These are phyloP conservation scores for Latrodectus geometricus DNA, from an alignment of 1,140 invertebrate species.

Conservation along the genomic window DNA sequence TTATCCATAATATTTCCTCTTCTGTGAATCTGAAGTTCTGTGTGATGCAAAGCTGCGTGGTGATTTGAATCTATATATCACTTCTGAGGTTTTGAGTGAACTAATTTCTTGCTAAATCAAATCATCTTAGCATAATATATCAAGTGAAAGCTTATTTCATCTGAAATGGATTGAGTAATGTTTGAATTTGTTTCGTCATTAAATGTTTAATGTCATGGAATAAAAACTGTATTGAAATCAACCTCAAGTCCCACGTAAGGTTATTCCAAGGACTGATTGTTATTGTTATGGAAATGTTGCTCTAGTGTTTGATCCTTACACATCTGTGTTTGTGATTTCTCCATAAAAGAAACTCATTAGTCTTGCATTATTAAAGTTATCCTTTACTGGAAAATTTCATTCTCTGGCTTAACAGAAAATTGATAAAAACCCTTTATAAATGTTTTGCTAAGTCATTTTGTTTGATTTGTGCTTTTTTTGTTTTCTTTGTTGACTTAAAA, in stretches of 20 bases:
- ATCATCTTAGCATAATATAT: not conserved
- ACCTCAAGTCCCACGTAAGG: not conserved
- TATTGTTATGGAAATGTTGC: not conserved
- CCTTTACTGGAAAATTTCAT: not conserved
- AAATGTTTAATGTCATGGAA: not conserved
- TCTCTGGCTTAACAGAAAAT: not conserved
- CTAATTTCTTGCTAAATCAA: constrained; percentile 19
- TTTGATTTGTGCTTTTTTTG: not conserved
- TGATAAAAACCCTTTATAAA: not conserved
- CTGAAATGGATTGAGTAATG: not conserved
- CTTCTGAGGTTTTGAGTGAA: constrained; percentile 15
- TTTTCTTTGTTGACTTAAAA: not conserved
- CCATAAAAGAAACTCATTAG: not conserved
- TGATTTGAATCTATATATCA: constrained; percentile 40
- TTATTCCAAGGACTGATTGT: constrained; percentile 1
- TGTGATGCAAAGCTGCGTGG: constrained; percentile 32
- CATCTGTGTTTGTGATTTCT: not conserved
- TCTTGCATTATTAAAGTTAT: not conserved
- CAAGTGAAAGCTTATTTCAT: not conserved
- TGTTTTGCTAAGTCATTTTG: not conserved
- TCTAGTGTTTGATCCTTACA: not conserved
- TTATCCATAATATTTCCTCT: constrained; percentile 46
- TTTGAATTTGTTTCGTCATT: not conserved
- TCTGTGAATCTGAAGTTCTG: constrained; percentile 25
- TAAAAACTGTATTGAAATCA: not conserved